A percentile compares a stretch with the other conserved stretches of the same genome.
Evolutionary conservation across 2,888 invertebrate species (phyloP).

Genomic region (Agrilus biguttatus): DNA sequence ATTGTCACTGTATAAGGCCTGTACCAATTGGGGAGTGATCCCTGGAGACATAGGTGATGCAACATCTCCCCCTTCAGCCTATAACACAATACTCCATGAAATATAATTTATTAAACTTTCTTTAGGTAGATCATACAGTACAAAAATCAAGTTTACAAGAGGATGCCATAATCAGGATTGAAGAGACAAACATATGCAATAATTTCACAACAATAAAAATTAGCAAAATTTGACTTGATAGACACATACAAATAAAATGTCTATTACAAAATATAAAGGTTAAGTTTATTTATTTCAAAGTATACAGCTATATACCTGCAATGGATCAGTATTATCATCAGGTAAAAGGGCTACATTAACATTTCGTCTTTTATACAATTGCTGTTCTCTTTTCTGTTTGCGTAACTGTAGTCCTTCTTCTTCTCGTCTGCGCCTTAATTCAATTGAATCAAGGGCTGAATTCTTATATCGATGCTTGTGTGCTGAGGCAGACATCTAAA

Average conservation of each 20-base stretch:
- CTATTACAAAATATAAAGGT: not conserved
- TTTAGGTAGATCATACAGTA: not conserved
- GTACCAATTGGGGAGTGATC: conserved; percentile 72
- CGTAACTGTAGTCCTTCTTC: conserved; percentile 93
- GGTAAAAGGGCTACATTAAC: conserved; percentile 37
- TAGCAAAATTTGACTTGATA: not conserved
- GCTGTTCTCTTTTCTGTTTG: conserved; percentile 91
- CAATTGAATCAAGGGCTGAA: conserved; percentile 80
- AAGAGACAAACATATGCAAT: not conserved
- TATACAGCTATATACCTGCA: conserved; percentile 24
- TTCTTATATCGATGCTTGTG: conserved; percentile 92
- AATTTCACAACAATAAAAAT: not conserved
- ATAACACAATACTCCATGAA: conserved; percentile 1
- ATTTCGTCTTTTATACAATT: conserved; percentile 84
- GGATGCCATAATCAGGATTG: not conserved
- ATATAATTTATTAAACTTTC: not conserved
- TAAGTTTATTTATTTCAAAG: not conserved
- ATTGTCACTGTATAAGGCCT: conserved; percentile 62
- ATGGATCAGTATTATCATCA: conserved; percentile 26
- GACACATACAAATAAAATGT: not conserved
- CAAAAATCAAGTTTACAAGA: not conserved
- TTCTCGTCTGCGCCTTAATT: conserved; percentile 79
- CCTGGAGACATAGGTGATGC: conserved; percentile 30
- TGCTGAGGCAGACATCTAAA: conserved; percentile 65
- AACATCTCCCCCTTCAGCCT: conserved; percentile 24